phyloP scores from a whole-genome alignment of 1,140 invertebrate species.

The Habropoda laboriosa region DNA sequence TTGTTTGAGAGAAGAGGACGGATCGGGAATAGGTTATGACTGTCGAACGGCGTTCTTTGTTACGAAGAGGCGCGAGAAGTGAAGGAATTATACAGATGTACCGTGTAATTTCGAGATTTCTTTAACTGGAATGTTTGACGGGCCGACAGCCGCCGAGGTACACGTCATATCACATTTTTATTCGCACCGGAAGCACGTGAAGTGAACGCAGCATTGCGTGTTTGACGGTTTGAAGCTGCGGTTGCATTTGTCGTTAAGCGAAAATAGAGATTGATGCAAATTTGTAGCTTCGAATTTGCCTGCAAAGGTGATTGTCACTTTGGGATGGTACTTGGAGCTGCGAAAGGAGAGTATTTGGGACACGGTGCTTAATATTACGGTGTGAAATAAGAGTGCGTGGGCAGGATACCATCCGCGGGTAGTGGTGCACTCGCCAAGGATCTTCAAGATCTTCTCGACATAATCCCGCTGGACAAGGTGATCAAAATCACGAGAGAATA shows the following conservation, averaged over 20 bases:
- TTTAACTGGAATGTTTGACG: not conserved
- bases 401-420: slow-evolving; percentile 43
- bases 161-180: not conserved
- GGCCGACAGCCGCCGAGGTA: not conserved
- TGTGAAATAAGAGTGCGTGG: too few species aligned
- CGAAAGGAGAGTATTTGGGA: too few species aligned
- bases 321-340: too few species aligned
- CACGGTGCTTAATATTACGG: too few species aligned
- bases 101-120: not conserved
- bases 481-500: not conserved
- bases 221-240: not conserved
- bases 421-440: slow-evolving; percentile 24
- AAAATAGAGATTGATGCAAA: not conserved
- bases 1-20: not conserved
- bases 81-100: too few species aligned
- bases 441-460: slow-evolving; percentile 26
- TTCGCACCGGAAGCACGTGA: not conserved
- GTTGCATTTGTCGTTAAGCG: not conserved
- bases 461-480: not conserved
- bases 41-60: too few species aligned
- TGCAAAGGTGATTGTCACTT: too few species aligned
- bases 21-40: not conserved
- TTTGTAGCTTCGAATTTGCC: too few species aligned
- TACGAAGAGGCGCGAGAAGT: not conserved
- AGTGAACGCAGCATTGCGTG: not conserved